Percentiles rank a stretch among this genome's conserved stretches.
phyloP scores from a whole-genome alignment of 2,113 vertebrate species.

The Muntiacus muntjak region DNA sequence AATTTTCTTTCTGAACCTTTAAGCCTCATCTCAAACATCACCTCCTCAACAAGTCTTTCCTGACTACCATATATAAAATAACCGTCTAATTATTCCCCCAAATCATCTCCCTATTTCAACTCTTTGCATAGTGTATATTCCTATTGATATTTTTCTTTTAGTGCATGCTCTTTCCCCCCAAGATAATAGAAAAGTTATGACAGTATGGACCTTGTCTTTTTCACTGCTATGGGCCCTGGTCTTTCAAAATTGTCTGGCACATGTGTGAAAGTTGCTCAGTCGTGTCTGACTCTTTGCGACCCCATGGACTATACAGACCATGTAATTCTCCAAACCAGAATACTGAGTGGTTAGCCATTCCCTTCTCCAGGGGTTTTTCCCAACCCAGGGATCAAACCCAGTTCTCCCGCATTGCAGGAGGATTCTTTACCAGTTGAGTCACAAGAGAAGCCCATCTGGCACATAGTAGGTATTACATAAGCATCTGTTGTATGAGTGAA shows the following conservation, averaged over 20 bases:
- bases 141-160: neutral
- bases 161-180: neutral
- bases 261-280: neutral
- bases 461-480: neutral
- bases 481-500: neutral
- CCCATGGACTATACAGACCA: neutral
- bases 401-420: fast-evolving
- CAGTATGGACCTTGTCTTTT: neutral
- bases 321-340: neutral
- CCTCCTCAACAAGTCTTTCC: neutral
- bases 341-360: neutral
- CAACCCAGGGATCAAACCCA: neutral
- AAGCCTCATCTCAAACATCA: neutral
- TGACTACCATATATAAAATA: neutral
- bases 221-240: neutral
- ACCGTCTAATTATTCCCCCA: neutral
- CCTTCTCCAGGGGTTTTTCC: neutral
- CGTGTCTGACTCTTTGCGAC: fast-evolving
- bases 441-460: neutral
- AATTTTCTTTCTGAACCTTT: neutral
- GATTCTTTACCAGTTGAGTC: neutral
- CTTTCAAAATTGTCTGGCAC: neutral
- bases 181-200: neutral
- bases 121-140: neutral
- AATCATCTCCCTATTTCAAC: neutral